These are phyloP conservation scores for Prosopocoilus inquinatus DNA, from an alignment of 2,888 invertebrate genomes.

Conservation along the genomic window DNA sequence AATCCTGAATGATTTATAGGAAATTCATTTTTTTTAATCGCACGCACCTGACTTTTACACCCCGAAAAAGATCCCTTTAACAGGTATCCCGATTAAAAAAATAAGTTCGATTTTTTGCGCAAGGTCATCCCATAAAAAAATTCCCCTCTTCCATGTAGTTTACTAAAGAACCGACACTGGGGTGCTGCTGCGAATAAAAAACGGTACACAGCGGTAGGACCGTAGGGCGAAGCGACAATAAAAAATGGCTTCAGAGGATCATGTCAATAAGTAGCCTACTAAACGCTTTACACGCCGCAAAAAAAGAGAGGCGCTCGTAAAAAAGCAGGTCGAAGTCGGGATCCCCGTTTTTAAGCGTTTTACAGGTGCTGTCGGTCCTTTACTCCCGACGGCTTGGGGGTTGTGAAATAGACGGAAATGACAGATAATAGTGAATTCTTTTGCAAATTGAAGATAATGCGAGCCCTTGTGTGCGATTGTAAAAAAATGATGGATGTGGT, in stretches of 20 bases:
- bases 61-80: too few species aligned
- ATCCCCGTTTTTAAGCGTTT: constrained; percentile 5
- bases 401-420: neutral
- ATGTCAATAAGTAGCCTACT: constrained; percentile 44
- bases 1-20: too few species aligned
- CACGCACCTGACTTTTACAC: too few species aligned
- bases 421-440: constrained; percentile 13
- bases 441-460: constrained; percentile 22
- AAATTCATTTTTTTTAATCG: too few species aligned
- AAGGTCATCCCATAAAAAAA: too few species aligned
- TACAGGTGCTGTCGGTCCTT: constrained; percentile 13
- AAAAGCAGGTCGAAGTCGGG: constrained; percentile 32
- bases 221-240: constrained; percentile 20
- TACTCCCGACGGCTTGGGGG: neutral
- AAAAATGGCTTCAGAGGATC: constrained; percentile 41
- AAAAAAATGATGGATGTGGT: constrained; percentile 20
- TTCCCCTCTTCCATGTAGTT: too few species aligned
- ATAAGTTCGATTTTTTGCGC: too few species aligned
- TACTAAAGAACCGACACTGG: too few species aligned
- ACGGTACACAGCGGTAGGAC: too few species aligned
- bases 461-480: constrained; percentile 14
- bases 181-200: too few species aligned
- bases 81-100: too few species aligned
- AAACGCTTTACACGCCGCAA: constrained; percentile 46
- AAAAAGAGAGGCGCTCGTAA: constrained; percentile 37